These are phyloP conservation scores for Pterostichus madidus DNA, from an alignment of 2,888 invertebrate genomes.

Conservation along the genomic window DNA sequence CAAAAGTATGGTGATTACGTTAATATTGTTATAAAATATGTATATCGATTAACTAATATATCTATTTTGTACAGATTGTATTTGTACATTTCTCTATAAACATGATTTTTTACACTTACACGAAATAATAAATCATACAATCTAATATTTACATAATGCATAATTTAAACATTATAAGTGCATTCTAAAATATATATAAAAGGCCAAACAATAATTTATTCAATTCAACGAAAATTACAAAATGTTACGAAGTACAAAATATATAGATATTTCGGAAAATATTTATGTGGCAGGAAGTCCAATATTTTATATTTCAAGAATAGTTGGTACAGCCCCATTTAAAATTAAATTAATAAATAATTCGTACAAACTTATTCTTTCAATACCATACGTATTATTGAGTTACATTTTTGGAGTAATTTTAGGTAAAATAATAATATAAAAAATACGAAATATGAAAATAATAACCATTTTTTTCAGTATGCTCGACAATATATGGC, in stretches of 20 bases:
- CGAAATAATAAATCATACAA: not conserved
- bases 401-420: constrained; percentile 54
- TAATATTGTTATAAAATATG: constrained; percentile 45
- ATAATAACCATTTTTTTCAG: constrained; percentile 24
- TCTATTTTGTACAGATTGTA: constrained; percentile 42
- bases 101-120: not conserved
- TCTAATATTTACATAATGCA: constrained; percentile 1
- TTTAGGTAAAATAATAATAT: constrained; percentile 37
- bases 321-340: constrained; percentile 52
- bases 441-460: not conserved
- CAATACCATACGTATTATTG: constrained; percentile 32
- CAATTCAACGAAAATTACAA: not conserved
- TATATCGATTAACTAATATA: constrained; percentile 50
- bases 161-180: constrained; percentile 1
- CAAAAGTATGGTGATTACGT: constrained; percentile 22
- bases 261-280: constrained; percentile 47
- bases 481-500: constrained; percentile 28
- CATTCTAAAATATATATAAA: not conserved
- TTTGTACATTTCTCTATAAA: constrained; percentile 7
- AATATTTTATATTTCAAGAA: constrained; percentile 57
- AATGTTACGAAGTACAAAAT: not conserved
- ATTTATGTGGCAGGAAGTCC: constrained; percentile 42
- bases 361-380: constrained; percentile 37
- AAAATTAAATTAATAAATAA: constrained; percentile 11
- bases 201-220: not conserved